Evolutionary conservation across 53 echinoderm and acorn worm species (phyloP).

Genomic region (Pentamera pediparva): DNA sequence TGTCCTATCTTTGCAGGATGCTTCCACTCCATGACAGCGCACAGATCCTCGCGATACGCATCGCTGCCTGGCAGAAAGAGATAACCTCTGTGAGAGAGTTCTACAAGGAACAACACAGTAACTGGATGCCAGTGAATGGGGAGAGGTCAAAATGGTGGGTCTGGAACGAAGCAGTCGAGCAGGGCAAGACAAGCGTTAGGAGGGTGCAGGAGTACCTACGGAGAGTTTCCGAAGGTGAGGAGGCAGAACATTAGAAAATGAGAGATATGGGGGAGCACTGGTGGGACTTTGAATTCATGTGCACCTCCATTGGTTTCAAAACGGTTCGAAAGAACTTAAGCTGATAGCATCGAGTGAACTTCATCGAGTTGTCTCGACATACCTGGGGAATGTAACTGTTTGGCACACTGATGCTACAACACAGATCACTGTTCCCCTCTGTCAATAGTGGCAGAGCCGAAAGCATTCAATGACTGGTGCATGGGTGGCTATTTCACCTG

Average conservation of each 20-base stretch:
- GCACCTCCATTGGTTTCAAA: not conserved
- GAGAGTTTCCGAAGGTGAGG: slow-evolving; percentile 84
- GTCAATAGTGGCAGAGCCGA: too few species aligned
- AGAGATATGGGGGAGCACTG: too few species aligned
- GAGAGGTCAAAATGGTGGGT: slow-evolving; percentile 99
- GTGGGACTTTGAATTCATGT: not conserved
- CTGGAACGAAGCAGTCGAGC: slow-evolving; percentile 69
- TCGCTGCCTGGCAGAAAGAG: slow-evolving; percentile 97
- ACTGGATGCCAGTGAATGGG: slow-evolving; percentile 75
- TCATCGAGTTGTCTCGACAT: not conserved
- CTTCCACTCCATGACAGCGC: slow-evolving; percentile 93
- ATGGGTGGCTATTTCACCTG: too few species aligned
- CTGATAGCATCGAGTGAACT: not conserved
- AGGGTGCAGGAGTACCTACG: slow-evolving; percentile 88
- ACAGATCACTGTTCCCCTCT: too few species aligned
- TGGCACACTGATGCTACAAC: too few species aligned
- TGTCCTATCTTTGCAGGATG: slow-evolving; percentile 27
- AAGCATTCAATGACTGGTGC: too few species aligned
- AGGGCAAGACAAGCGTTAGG: slow-evolving; percentile 66
- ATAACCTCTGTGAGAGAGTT: slow-evolving; percentile 79
- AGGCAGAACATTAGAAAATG: not conserved
- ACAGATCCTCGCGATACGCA: slow-evolving; percentile 81
- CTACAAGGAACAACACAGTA: slow-evolving; percentile 88
- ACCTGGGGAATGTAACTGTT: too few species aligned
- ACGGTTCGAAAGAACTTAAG: not conserved